These are phyloP conservation scores for Pseudochaenichthys georgianus DNA, from an alignment of 2,797 vertebrate species.

Conservation along the genomic window DNA sequence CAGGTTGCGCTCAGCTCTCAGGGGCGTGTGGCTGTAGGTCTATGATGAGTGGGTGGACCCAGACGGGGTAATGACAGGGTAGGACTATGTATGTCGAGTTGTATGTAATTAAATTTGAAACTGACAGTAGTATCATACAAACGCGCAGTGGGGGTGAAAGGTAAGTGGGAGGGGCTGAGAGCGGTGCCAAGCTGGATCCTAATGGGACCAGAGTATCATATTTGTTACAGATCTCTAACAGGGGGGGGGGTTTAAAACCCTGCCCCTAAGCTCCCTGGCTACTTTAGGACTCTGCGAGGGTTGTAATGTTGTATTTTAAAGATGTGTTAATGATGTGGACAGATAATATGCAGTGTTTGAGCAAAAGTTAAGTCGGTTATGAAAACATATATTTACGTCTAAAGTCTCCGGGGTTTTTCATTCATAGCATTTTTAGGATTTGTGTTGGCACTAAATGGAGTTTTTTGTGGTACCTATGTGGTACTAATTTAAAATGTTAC, in stretches of 20 bases:
- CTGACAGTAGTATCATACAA: constrained; percentile 76
- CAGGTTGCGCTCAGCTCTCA: constrained; percentile 59
- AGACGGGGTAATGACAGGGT: constrained; percentile 81
- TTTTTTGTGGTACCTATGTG: neutral
- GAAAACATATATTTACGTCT: neutral
- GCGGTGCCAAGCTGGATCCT: constrained; percentile 43
- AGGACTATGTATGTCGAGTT: constrained; percentile 72
- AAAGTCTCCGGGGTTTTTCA: neutral
- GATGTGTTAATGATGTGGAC: constrained; percentile 11
- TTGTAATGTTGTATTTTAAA: constrained; percentile 21
- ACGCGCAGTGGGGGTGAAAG: constrained; percentile 70
- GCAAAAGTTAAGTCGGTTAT: neutral
- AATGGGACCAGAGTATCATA: constrained; percentile 44
- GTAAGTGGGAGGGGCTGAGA: constrained; percentile 70
- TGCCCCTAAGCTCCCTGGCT: constrained; percentile 1
- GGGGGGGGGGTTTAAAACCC: constrained; percentile 18
- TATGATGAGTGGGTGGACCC: constrained; percentile 80
- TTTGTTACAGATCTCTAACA: constrained; percentile 53
- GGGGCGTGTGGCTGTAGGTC: constrained; percentile 65
- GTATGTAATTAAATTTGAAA: constrained; percentile 83
- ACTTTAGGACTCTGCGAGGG: constrained; percentile 12
- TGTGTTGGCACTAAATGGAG: neutral
- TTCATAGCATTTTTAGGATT: neutral
- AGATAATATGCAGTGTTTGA: neutral
- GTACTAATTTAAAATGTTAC: too few relatives aligned